Conservation (phyloP, 2,797 vertebrate species). For the Synaphobranchus kaupii region DNA sequence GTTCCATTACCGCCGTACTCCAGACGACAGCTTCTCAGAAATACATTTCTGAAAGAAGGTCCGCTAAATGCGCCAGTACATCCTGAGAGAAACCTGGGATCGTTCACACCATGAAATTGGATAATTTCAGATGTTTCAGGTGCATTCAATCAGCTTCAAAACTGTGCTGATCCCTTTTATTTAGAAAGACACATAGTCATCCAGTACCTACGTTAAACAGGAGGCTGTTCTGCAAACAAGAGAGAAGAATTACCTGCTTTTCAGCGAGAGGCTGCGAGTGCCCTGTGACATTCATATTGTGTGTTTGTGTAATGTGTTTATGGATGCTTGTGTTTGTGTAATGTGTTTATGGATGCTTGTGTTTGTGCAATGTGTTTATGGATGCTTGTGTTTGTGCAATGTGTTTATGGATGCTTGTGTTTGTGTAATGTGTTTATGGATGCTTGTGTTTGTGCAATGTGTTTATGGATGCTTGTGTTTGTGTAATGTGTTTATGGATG, state of each 20-base stretch:
- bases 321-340: not conserved
- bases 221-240: conserved; percentile 50
- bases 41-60: not conserved
- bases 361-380: no score
- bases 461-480: not conserved
- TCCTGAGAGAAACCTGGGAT: not conserved
- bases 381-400: not conserved
- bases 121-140: conserved; percentile 11
- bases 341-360: no score
- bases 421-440: no score
- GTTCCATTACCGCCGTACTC: not conserved
- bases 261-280: not conserved
- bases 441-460: no score
- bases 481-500: not conserved
- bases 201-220: conserved; percentile 55
- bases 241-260: not conserved
- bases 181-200: conserved; percentile 59
- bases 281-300: conserved; percentile 6
- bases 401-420: not conserved
- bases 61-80: conserved; percentile 8
- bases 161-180: conserved; percentile 55
- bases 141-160: conserved; percentile 53
- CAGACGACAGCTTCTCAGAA: not conserved
- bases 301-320: not conserved
- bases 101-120: conserved; percentile 10